Conservation (phyloP, 2,888 invertebrate species). For the Plutella xylostella region DNA sequence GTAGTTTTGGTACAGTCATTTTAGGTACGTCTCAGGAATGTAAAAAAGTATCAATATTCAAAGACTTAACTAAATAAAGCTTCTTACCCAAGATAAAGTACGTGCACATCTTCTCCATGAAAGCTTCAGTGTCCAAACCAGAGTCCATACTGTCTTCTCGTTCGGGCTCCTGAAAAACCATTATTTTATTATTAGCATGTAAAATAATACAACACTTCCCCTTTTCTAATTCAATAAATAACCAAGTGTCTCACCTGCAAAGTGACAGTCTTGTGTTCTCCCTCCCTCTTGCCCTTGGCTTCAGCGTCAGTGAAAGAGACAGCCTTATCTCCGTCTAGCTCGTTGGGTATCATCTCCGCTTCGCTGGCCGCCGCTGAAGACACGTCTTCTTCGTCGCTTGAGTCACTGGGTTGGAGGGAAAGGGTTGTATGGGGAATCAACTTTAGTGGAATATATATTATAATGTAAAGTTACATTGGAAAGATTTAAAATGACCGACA, state of each 20-base stretch:
- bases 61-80: too few species aligned
- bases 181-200: too few species aligned
- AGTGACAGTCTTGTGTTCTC: conserved; percentile 45
- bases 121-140: conserved; percentile 49
- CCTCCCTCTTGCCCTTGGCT: conserved; percentile 32
- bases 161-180: conserved; percentile 44
- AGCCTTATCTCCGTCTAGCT: conserved; percentile 36
- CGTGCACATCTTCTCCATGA: conserved; percentile 61
- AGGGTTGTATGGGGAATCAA: neutral
- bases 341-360: conserved; percentile 39
- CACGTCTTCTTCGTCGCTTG: conserved; percentile 49
- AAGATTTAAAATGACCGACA: too few species aligned
- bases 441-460: too few species aligned
- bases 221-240: too few species aligned
- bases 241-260: conserved; percentile 31
- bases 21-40: too few species aligned
- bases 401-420: conserved; percentile 32
- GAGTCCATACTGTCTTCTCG: conserved; percentile 65
- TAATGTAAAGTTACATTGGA: too few species aligned
- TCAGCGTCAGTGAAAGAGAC: conserved; percentile 43
- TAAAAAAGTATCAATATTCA: too few species aligned
- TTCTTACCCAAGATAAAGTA: too few species aligned
- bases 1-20: too few species aligned
- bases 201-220: too few species aligned
- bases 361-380: conserved; percentile 54